Percentiles rank a stretch among this genome's conserved stretches.
Conservation (phyloP, 2,797 vertebrate genomes). For the Dendrocincla fuliginosa region DNA sequence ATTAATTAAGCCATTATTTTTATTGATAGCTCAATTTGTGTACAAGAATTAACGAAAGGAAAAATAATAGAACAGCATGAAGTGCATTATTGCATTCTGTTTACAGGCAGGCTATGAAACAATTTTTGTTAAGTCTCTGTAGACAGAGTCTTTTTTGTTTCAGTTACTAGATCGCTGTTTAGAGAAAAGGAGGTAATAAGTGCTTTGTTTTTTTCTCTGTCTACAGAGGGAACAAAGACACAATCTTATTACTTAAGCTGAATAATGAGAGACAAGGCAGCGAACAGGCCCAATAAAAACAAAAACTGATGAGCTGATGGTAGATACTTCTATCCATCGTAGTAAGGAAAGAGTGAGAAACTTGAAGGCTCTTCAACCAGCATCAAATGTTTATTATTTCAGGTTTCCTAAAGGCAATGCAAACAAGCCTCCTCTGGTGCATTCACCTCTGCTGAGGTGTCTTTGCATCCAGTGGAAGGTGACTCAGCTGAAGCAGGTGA, state of each 20-base stretch:
- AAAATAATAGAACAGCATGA: slow-evolving; percentile 35
- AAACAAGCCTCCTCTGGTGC: not conserved
- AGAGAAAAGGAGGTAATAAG: slow-evolving; percentile 5
- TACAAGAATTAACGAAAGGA: slow-evolving; percentile 10
- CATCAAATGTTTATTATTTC: not conserved
- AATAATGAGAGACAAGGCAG: slow-evolving; percentile 32
- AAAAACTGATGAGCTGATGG: not conserved
- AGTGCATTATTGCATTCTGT: not conserved
- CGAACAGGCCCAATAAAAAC: not conserved
- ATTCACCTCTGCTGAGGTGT: not conserved
- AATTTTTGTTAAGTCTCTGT: slow-evolving; percentile 27
- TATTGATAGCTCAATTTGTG: slow-evolving; percentile 53
- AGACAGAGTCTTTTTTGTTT: not conserved
- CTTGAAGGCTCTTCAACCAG: not conserved
- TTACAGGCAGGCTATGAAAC: slow-evolving; percentile 22
- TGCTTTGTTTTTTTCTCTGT: not conserved
- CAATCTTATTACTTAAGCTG: slow-evolving; percentile 47
- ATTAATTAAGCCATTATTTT: slow-evolving; percentile 55
- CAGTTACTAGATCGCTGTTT: not conserved
- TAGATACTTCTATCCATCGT: not conserved
- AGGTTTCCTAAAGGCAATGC: not conserved
- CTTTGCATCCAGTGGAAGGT: not conserved
- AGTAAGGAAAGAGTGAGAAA: not conserved
- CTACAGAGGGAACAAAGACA: slow-evolving; percentile 16
- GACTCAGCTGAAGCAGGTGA: not conserved